Base-by-base conservation (phyloP, 2,888 invertebrate species). In the Eupithecia exiguata region DNA sequence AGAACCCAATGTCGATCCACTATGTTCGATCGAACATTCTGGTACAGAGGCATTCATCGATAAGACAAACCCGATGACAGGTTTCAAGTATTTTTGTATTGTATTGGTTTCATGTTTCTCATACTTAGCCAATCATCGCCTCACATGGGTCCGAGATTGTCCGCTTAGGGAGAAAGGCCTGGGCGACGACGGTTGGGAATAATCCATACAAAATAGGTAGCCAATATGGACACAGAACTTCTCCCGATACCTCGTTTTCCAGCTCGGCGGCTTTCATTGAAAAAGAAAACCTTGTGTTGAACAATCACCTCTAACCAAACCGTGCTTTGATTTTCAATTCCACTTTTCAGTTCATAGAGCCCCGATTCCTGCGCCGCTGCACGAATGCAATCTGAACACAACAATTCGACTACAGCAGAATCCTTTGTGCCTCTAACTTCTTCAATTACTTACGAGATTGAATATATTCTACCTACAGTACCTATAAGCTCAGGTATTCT, bases 381-480 rank as follows among this genome's bases (percentile, higher is more conserved):
- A 72, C 71, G 49, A 67, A 62, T 74, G 61, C 68, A 71, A 74
- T 71, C 70, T 40, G 53, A 66, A 74, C 61, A 68, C 46, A 49
- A 36, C 72, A 61, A 68, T 70, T 49, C 49, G 70, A 70, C 68
- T 69, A 63, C 36, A 71, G n/a, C 53, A n/a, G 66, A 71, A 66
- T 69, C 68, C 38, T 71, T 72, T 72, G 73, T 74, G 35, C 65
- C 35, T 49, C 35, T 49, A 69, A 66, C 74, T 72, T 35, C 66
- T 71, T 72, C 76, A 66, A 74, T 71, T 74, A 65, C 67, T 21
- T 58, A 58, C 25, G 25, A 58, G 12, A 14, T 58, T 58, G 58
- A 25, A 58, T 58, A 58, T 1, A 58, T 25, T 53, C 21, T n/a
- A 12, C 53, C 58, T 58, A 14, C 49, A 53, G 21, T 10, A 53